Base-by-base conservation (phyloP, 2,113 vertebrate species). In the Setophaga kirtlandii region DNA sequence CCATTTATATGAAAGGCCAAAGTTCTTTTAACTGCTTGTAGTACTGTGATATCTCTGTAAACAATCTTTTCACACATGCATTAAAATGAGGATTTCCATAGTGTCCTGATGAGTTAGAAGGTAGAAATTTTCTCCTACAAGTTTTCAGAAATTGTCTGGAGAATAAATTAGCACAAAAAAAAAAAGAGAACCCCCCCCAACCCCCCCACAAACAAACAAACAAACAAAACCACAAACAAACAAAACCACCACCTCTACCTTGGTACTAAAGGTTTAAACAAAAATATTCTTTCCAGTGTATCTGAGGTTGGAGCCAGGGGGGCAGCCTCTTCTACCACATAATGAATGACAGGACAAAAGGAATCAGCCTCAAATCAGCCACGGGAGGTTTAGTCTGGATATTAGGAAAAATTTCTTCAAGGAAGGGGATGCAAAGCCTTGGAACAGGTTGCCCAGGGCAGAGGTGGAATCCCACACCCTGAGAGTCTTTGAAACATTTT, bases 1-100 rank as follows among this genome's bases (percentile, higher is more conserved):
- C 75, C 23, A 74, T 94, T 93, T 82, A 86, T 50, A 79, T 20
- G 27, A 95, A 96, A 95, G 71, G 46, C 55, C 50, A 53, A 87
- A 75, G 25, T 87, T 90, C 56, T 42, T 59, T 94, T 76, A 78
- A 68, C 62, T 62, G 7, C 41, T 67, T 24, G 15, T 24, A 49
- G 19, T n/a, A 67, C 49, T 67, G 18, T 39, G 39, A 73, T 35
- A 46, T 22, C 35, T 73, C 39, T 74, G 65, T 50, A 63, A 90
- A 84, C 17, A 78, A 19, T 73, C 24, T 68, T 64, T 64, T 50
- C 37, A 60, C 58, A 44, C 2, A 6, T n/a, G 15, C 6, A 33
- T 5, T 17, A 42, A 47, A 81, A 74, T 64, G 25, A 87, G 33
- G 31, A 53, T 49, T 84, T 33, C n/a, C 19, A 8, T 5, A 11